Percentiles rank a stretch among this genome's conserved stretches.
phyloP scores from a whole-genome alignment of 2,888 invertebrate genomes.

The Xylota sylvarum region DNA sequence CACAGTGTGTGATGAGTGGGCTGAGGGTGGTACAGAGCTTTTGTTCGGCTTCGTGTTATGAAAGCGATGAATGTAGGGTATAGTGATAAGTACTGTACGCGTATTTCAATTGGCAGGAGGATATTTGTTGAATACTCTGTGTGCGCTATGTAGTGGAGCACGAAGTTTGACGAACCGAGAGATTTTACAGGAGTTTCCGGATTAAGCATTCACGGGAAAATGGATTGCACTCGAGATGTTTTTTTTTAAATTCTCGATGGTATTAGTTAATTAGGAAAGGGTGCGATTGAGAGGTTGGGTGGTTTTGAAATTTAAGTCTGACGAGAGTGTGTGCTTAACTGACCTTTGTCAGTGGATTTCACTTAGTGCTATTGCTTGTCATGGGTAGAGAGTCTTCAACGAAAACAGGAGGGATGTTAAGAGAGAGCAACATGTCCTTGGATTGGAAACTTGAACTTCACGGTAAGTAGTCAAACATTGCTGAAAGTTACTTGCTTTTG shows the following conservation, averaged over 20 bases:
- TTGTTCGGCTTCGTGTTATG: background rate
- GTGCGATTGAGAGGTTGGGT: background rate
- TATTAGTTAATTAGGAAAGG: background rate
- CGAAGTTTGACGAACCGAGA: conserved; percentile 47
- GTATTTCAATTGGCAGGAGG: conserved; percentile 39
- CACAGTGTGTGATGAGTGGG: conserved; percentile 12
- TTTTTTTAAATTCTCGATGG: background rate
- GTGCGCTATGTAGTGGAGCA: conserved; percentile 20
- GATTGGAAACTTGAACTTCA: no score
- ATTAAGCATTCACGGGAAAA: background rate
- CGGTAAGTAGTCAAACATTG: no score
- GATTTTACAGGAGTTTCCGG: conserved; percentile 49
- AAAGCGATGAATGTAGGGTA: background rate
- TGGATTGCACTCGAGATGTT: background rate
- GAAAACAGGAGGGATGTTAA: no score
- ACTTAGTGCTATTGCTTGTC: background rate
- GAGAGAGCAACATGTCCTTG: no score
- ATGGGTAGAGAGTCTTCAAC: no score
- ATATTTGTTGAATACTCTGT: conserved; percentile 11
- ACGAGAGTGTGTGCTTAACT: background rate
- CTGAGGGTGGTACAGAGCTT: background rate
- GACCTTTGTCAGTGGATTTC: background rate
- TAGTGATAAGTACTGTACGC: conserved; percentile 12
- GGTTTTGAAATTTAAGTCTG: background rate
- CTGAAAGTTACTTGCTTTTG: no score